Base-by-base conservation (phyloP, 2,888 invertebrate genomes). In the Hipparchia semele region DNA sequence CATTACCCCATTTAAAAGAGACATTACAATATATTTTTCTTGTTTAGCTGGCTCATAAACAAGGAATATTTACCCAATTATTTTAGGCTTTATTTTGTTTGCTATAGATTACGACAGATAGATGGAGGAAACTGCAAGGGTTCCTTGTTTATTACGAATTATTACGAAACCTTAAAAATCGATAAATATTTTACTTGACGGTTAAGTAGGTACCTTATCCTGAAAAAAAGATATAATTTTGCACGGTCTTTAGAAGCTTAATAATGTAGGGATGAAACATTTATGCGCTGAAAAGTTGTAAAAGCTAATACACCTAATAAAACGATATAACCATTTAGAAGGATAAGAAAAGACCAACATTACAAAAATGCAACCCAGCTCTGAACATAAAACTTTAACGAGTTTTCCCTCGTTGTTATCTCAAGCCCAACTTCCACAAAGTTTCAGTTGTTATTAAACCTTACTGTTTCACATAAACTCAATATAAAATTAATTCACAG, bases 381-480 rank as follows among this genome's bases (percentile, higher is more conserved):
- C 80, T 79, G 83, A 88, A 86, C 88, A 88, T 90, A 89, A 90
- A 91, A 91, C 88, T 91, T 92, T 87, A 90, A 92, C 90, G 90
- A 91, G 89, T 91, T 91, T 90, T 80, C 82, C 85, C 69, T 51
- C 86, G 86, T 89, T 90, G 90, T 90, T 91, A 89, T 90, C 89
- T 87, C 85, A 85, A 86, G 82, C 82, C 82, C 84, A 54, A 69
- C 85, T 83, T 89, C 86, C 89, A 88, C 82, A 78, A 81, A 69
- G 69, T 61, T 69, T 60, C 60, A 53, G 61, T 60, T 60, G 68
- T 51, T 69, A 61, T 61, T 69, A 69, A 61, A 61, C 53, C 49
- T 68, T 49, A 68, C 68, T 59, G 58, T 68, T 68, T 68, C 58
- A 23, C 59, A 46, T 59, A 49, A 68, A 53, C 39, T 61, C 69